Percentiles rank a stretch among this genome's conserved stretches.
phyloP scores from a whole-genome alignment of 2,888 invertebrate genomes.

The Lottia gigantea region DNA sequence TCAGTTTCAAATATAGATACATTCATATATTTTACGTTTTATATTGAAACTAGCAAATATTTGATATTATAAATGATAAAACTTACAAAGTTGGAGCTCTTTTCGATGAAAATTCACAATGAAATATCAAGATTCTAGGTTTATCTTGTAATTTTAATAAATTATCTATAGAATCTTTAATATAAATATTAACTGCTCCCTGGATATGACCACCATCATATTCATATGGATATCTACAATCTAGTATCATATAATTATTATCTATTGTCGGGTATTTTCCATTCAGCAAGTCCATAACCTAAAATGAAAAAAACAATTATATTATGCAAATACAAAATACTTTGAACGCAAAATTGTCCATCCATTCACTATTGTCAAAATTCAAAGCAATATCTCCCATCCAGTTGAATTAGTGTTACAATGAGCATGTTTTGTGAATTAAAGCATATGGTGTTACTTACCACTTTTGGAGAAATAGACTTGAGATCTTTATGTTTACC shows the following conservation, averaged over 20 bases:
- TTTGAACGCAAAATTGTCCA: too few relatives aligned
- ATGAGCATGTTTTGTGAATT: too few relatives aligned
- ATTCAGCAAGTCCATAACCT: too few relatives aligned
- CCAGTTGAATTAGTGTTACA: too few relatives aligned
- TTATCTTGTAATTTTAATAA: conserved; percentile 16
- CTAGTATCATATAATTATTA: conserved; percentile 83
- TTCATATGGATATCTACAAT: conserved; percentile 71
- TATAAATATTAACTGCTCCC: conserved; percentile 21
- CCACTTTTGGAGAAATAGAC: neutral
- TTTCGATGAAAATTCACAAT: conserved; percentile 34
- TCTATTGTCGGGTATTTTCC: conserved; percentile 86
- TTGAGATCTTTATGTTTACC: conserved; percentile 20
- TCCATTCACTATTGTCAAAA: too few relatives aligned
- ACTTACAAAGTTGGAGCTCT: conserved; percentile 31
- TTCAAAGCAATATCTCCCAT: too few relatives aligned
- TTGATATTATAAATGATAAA: neutral
- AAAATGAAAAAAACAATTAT: too few relatives aligned
- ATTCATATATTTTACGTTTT: neutral
- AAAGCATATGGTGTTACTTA: neutral
- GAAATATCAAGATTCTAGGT: conserved; percentile 27
- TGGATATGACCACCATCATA: conserved; percentile 74
- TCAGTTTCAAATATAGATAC: neutral
- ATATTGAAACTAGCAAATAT: neutral
- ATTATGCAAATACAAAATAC: too few relatives aligned
- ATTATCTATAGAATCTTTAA: conserved; percentile 15